These are phyloP conservation scores for Thymelicus sylvestris DNA, from an alignment of 2,888 invertebrate species.

Conservation along the genomic window DNA sequence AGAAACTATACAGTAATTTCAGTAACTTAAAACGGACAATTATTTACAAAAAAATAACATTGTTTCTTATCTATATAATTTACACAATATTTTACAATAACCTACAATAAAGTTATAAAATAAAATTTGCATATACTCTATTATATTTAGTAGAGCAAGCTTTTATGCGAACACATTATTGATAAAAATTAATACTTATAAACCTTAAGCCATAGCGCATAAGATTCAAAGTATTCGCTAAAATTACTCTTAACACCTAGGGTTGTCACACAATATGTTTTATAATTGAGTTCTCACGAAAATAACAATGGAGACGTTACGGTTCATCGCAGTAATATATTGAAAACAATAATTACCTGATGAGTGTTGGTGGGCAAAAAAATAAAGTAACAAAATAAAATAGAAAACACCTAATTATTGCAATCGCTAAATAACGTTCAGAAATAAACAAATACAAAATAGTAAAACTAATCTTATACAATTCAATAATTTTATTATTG, in stretches of 20 bases:
- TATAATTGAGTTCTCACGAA: slow-evolving; percentile 66
- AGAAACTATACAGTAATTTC: not conserved
- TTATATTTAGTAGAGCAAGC: slow-evolving; percentile 26
- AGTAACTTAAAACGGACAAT: not conserved
- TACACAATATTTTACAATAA: no score
- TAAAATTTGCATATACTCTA: slow-evolving; percentile 12
- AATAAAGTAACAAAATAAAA: no score
- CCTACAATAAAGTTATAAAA: not conserved
- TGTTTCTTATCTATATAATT: no score
- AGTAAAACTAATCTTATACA: no score
- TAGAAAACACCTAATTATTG: no score
- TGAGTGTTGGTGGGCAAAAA: not conserved
- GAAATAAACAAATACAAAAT: no score
- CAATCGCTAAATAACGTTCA: no score
- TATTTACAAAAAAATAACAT: not conserved
- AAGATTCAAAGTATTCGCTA: slow-evolving; percentile 23
- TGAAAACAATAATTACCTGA: slow-evolving; percentile 19
- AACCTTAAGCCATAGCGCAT: slow-evolving; percentile 19
- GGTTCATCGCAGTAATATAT: slow-evolving; percentile 18
- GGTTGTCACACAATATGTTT: slow-evolving; percentile 60
- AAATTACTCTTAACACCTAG: slow-evolving; percentile 37
- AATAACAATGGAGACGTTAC: slow-evolving; percentile 23
- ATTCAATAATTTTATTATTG: no score
- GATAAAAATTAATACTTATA: slow-evolving; percentile 6
- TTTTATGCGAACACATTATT: not conserved